phyloP scores from a whole-genome alignment of 2,113 vertebrate species.

The Lucifuga dentata region DNA sequence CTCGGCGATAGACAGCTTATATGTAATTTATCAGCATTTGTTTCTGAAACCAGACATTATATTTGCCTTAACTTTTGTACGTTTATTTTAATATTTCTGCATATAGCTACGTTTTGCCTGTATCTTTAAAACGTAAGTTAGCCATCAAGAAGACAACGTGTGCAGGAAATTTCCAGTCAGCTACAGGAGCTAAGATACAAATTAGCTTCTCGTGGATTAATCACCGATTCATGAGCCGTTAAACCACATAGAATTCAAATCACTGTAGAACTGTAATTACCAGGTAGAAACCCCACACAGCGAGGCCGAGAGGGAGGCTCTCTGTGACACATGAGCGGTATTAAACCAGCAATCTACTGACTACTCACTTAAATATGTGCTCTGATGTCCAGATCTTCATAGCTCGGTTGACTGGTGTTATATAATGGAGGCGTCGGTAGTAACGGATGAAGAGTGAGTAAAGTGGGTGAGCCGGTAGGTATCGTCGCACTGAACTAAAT shows the following conservation, averaged over 20 bases:
- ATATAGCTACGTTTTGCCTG: too few relatives aligned
- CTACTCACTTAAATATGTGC: conserved; percentile 83
- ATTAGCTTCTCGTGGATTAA: too few relatives aligned
- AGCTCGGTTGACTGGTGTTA: not conserved
- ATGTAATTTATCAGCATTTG: conserved; percentile 23
- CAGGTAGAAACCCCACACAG: too few relatives aligned
- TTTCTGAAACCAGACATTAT: not conserved
- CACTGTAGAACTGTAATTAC: too few relatives aligned
- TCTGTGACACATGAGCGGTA: not conserved
- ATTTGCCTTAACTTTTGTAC: not conserved
- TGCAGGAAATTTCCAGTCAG: too few relatives aligned
- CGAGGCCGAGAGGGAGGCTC: not conserved
- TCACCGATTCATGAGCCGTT: too few relatives aligned
- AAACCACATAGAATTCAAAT: too few relatives aligned
- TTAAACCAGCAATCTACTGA: not conserved
- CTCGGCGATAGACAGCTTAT: not conserved
- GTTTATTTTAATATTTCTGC: not conserved
- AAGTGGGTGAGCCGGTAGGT: conserved; percentile 14
- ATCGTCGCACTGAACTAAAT: conserved; percentile 24
- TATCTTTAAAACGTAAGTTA: too few relatives aligned
- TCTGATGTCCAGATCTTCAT: conserved; percentile 87
- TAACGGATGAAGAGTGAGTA: too few relatives aligned
- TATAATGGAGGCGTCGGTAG: not conserved
- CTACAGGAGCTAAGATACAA: too few relatives aligned
- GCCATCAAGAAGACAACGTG: too few relatives aligned